phyloP scores from a whole-genome alignment of 2,797 vertebrate species.

The Pampus argenteus region DNA sequence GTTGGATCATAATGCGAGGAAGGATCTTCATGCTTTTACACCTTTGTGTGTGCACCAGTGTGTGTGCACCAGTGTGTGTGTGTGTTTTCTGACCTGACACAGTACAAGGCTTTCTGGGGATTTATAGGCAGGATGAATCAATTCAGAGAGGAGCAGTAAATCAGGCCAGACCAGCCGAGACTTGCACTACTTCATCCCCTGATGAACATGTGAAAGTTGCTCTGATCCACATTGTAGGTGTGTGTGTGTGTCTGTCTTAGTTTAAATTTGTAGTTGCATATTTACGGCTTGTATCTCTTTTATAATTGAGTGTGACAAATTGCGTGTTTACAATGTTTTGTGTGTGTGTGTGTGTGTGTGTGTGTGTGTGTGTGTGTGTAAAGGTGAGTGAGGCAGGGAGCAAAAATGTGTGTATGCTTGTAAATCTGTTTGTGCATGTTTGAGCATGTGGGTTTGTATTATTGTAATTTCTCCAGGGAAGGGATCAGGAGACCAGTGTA shows the following conservation, averaged over 20 bases:
- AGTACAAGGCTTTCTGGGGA: slow-evolving; percentile 26
- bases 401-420: slow-evolving; percentile 18
- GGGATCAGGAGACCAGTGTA: slow-evolving; percentile 55
- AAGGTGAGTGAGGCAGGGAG: slow-evolving; percentile 23
- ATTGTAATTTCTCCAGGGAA: slow-evolving; percentile 58
- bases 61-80: slow-evolving; percentile 2
- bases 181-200: slow-evolving; percentile 34
- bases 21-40: slow-evolving; percentile 4
- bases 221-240: slow-evolving; percentile 26
- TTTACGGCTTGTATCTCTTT: slow-evolving; percentile 17
- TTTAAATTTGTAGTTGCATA: slow-evolving; percentile 8
- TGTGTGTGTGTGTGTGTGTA: slow-evolving; percentile 8
- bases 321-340: slow-evolving; percentile 11
- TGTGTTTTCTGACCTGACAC: slow-evolving; percentile 45
- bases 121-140: slow-evolving; percentile 70
- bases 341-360: not conserved
- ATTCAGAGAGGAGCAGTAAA: slow-evolving; percentile 69
- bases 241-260: slow-evolving; percentile 8
- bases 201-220: slow-evolving; percentile 28
- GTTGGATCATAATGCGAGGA: not conserved
- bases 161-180: slow-evolving; percentile 71
- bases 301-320: not conserved
- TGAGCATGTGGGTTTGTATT: slow-evolving; percentile 11
- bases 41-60: not conserved
- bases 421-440: slow-evolving; percentile 35